Percentiles rank a stretch among this genome's conserved stretches.
These are phyloP conservation scores for Martes martes DNA, from an alignment of 2,113 vertebrate species.

Conservation along the genomic window DNA sequence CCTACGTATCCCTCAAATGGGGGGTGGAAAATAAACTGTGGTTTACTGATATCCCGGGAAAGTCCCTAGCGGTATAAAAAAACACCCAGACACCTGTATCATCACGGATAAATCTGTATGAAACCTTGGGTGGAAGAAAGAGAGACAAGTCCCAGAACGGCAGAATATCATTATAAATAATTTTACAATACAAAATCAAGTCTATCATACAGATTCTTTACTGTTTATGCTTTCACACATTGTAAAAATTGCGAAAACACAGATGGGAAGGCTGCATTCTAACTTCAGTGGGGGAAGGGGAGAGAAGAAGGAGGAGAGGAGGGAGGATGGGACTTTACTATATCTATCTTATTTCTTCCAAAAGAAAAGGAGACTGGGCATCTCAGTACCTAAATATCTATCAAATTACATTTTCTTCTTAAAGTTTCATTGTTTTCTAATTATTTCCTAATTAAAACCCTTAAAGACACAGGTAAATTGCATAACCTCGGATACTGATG, in stretches of 20 bases:
- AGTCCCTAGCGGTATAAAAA: not conserved
- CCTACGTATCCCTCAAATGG: not conserved
- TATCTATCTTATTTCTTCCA: not conserved
- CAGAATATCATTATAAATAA: not conserved
- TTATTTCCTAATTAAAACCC: not conserved
- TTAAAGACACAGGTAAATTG: not conserved
- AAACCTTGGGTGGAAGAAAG: not conserved
- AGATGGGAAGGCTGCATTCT: not conserved
- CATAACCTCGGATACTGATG: not conserved
- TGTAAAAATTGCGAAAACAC: not conserved
- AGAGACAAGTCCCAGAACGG: not conserved
- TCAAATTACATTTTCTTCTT: not conserved
- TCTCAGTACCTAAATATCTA: not conserved
- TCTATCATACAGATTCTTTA: not conserved
- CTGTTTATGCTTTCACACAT: not conserved
- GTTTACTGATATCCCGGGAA: not conserved
- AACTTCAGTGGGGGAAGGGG: not conserved
- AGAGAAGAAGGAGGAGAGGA: accelerated
- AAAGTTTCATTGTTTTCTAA: not conserved
- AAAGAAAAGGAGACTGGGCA: not conserved
- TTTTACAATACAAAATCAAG: not conserved
- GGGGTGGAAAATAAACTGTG: not conserved
- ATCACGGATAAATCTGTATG: not conserved
- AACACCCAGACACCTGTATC: not conserved
- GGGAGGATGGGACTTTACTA: accelerated